Base-by-base conservation (phyloP, 2,113 vertebrate genomes). In the Phainopepla nitens region DNA sequence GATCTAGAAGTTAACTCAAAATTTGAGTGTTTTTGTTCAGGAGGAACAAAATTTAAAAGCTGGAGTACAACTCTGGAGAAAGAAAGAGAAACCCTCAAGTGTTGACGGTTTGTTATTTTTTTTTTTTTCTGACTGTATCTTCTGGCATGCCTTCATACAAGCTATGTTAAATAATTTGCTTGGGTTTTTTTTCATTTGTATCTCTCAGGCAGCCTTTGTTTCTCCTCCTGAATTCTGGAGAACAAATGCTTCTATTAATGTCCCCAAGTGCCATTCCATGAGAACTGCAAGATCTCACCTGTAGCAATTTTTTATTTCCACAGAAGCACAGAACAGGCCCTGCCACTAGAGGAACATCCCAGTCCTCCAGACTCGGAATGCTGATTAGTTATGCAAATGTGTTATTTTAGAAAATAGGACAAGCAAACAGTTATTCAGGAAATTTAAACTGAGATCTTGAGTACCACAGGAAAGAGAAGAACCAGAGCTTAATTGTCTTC, bases 1-100 rank as follows among this genome's bases (percentile, higher is more conserved):
- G 31, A 73, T 25, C 35, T 49, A 21, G 12, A 68, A 25, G 18
- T 45, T 64, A 50, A 60, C 16, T 54, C 4, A 1, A 91, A 71
- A 53, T 3, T 0, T 2, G 1, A 58, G 45, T 0, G 0, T 12
- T 87, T 76, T 53, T 76, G 28, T 53, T 90, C 36, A 68, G 47
- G 15, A 73, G 16, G 14, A 85, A 31, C 24, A 75, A 70, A 73
- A 54, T 5, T 20, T 41, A 44, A 47, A 39, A 60, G 21, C 7
- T 78, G 18, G 20, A 58, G 10, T 87, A 45, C 10, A 41, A 5
- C 20, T 44, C 49, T 27, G 8, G 14, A 78, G 44, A 75, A 80
- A 51, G 7, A 57, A 47, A 27, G 33, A 76, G 11, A 90, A 82
- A 33, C 5, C 7, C 24, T 16, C 10, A 15, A 17, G 5, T 22